Base-by-base conservation (phyloP, 2,113 vertebrate genomes). In the Leptodactylus fuscus region DNA sequence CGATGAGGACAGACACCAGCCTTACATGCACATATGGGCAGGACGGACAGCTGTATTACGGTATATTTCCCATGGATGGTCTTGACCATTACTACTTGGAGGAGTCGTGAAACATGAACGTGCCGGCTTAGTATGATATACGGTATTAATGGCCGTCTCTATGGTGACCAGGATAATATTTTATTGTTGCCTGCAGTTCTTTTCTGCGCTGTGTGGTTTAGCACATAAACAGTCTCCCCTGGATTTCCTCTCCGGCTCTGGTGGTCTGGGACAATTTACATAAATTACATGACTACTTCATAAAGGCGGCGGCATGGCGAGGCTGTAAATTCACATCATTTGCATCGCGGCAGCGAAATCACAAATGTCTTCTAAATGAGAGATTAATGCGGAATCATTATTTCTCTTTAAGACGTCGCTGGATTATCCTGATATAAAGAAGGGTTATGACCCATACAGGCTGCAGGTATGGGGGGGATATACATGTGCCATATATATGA, bases 221-320 rank as follows among this genome's bases (percentile, higher is more conserved):
- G 51, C 36, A 44, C 36, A 62, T 81, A 70, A 82, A 70, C 62
- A 82, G 80, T 51, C 38, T n/a, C 13, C 27, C 3, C 11, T 49
- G 27, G n/a, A 36, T 70, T 34, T 69, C 62, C 44, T 51, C 38
- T n/a, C 27, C 67, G 38, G 49, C 67, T 12, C 71, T 27, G 67
- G 67, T 82, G 67, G 81, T 73, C 67, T 24, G 67, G 10, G 32
- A 71, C 48, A 71, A 82, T 82, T 82, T 73, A 53, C 81, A 82
- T 82, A 73, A 82, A 71, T 82, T 73, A 82, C 55, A 65, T 48
- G n/a, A 67, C 78, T 65, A 67, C 78, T 65, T 81, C 78, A 62
- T 81, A 81, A 81, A 81, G 38, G 77, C n/a, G n/a, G n/a, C 51
- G 24, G 51, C 51, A 58, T 58, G 53, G 51, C 9, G 58, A 29